phyloP scores from a whole-genome alignment of 2,113 vertebrate species.

The Odocoileus hemionus region DNA sequence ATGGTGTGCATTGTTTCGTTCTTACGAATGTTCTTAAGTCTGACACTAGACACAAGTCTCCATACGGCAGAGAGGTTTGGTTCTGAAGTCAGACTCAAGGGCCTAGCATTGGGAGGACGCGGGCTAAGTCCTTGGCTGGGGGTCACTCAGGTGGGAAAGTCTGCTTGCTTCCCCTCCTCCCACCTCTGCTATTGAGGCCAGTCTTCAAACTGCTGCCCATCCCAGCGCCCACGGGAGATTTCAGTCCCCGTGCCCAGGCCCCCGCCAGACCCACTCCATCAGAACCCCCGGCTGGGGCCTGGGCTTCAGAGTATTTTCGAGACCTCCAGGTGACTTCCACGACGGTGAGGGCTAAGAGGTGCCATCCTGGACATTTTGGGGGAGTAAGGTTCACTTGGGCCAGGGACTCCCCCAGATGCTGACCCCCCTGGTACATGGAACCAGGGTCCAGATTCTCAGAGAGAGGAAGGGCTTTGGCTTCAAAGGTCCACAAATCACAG shows the following conservation, averaged over 20 bases:
- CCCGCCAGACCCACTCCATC: background rate
- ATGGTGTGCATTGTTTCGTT: background rate
- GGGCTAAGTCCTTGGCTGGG: no score
- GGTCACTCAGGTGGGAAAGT: no score
- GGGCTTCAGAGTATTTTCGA: accelerated
- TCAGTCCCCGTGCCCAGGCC: accelerated
- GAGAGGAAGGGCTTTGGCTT: background rate
- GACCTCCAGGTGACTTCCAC: background rate
- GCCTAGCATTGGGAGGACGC: no score
- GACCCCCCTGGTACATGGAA: background rate
- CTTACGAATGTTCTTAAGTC: background rate
- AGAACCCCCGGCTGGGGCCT: accelerated
- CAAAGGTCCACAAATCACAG: accelerated
- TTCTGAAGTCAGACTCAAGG: background rate
- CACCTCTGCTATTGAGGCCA: accelerated
- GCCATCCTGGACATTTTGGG: background rate
- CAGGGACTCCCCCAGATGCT: background rate
- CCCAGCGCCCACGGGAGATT: accelerated
- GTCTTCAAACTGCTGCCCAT: accelerated
- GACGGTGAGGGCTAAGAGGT: background rate
- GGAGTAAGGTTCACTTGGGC: accelerated
- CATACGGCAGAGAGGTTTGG: background rate
- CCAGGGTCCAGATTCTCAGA: background rate
- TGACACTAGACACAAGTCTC: background rate
- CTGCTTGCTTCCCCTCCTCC: background rate